Conservation (phyloP, 2,113 vertebrate species). For the Leucoraja erinaceus region DNA sequence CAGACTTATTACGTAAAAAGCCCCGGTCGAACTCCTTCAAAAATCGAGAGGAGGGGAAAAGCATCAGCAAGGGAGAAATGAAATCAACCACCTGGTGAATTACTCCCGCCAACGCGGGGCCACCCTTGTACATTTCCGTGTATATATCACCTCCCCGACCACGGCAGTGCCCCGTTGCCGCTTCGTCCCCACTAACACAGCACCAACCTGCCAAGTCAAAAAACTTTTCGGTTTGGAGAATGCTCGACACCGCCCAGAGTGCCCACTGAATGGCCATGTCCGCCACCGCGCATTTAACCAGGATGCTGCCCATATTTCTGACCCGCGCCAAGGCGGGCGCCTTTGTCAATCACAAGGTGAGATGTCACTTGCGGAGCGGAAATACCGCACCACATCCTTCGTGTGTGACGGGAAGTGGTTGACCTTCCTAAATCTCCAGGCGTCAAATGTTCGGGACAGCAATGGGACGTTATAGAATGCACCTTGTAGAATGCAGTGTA, state of each 20-base stretch:
- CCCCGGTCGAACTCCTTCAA: neutral
- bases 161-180: neutral
- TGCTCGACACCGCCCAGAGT: conserved; percentile 57
- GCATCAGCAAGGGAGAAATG: neutral
- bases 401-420: no score
- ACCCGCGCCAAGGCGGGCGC: no score
- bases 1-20: neutral
- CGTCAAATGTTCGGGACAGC: neutral
- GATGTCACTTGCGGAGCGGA: neutral
- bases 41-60: neutral
- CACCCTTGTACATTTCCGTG: neutral
- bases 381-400: neutral
- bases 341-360: no score
- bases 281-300: conserved; percentile 52
- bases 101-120: no score
- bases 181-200: neutral
- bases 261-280: conserved; percentile 61
- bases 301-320: conserved; percentile 51
- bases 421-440: no score
- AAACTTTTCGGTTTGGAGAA: conserved; percentile 63
- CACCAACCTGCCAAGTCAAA: conserved; percentile 65
- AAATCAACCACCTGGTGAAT: neutral
- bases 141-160: neutral
- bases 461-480: neutral
- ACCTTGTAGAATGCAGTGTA: neutral